Conservation (phyloP, 2,888 invertebrate species). For the Lamproptera curius region DNA sequence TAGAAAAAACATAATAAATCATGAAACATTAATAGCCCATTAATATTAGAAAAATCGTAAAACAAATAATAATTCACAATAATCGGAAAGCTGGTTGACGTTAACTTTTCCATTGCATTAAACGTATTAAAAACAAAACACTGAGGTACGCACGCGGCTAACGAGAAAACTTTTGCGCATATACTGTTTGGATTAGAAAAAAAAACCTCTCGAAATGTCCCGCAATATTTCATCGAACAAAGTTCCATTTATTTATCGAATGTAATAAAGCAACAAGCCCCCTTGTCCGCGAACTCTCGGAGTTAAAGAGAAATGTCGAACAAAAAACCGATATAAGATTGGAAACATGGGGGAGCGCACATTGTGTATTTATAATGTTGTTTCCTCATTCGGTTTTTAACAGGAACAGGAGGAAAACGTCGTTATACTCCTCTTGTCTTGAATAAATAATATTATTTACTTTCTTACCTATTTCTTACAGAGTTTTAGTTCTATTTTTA, state of each 20-base stretch:
- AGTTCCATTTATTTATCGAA: slow-evolving; percentile 19
- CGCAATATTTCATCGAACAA: slow-evolving; percentile 13
- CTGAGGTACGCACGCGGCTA: neutral
- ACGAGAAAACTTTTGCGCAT: neutral
- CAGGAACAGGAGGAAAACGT: no score
- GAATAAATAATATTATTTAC: no score
- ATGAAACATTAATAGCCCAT: neutral
- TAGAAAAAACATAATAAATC: no score
- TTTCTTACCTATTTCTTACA: no score
- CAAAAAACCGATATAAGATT: slow-evolving; percentile 9
- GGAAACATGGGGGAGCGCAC: neutral
- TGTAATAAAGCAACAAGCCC: slow-evolving; percentile 18
- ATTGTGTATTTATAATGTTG: slow-evolving; percentile 3
- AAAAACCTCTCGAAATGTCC: slow-evolving; percentile 2
- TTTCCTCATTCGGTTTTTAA: no score
- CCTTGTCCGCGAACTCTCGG: slow-evolving; percentile 1
- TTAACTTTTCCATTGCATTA: neutral
- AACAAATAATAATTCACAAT: neutral
- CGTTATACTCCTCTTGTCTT: no score
- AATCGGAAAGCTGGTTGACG: neutral
- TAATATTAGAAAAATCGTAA: no score
- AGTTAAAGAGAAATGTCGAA: slow-evolving; percentile 8
- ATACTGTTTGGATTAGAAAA: neutral
- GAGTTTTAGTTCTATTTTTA: no score
- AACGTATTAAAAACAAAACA: neutral